A percentile compares a stretch with the other conserved stretches of the same genome.
Evolutionary conservation across 2,113 vertebrate species (phyloP).

Genomic region (Hypocryptadius cinnamomeus): DNA sequence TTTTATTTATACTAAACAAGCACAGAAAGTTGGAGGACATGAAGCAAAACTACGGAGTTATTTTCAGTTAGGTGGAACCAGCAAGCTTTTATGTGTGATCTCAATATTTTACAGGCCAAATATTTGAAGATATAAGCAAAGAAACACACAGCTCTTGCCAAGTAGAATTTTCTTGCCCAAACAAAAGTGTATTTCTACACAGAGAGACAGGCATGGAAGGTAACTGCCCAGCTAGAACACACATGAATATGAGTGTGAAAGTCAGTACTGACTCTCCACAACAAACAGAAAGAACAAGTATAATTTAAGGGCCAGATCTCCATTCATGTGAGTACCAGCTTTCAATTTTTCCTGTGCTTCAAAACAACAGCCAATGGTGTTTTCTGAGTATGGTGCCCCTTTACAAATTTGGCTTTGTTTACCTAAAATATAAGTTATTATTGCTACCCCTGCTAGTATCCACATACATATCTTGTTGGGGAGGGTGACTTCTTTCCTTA

Average conservation of each 20-base stretch:
- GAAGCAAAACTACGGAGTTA: not conserved
- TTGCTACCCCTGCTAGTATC: not conserved
- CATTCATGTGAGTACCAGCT: not conserved
- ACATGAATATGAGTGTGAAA: not conserved
- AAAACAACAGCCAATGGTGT: not conserved
- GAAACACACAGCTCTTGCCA: not conserved
- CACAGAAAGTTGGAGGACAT: not conserved
- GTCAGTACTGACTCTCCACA: not conserved
- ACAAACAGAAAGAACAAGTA: not conserved
- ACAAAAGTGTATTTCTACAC: not conserved
- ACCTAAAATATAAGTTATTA: not conserved
- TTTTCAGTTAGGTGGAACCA: not conserved
- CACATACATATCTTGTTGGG: conserved; percentile 71
- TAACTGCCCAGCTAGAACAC: not conserved
- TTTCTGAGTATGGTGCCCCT: not conserved
- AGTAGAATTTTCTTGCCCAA: not conserved
- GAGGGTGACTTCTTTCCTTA: conserved; percentile 69
- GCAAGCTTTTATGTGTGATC: not conserved
- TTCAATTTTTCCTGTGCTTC: not conserved
- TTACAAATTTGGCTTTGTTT: not conserved
- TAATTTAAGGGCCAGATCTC: not conserved
- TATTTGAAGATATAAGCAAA: not conserved
- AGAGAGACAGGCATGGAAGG: not conserved
- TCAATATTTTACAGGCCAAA: not conserved
- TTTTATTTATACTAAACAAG: not conserved